Evolutionary conservation across 2,888 invertebrate species (phyloP), one percentile per base, ranked within the genome.

Genomic region (Chromoteleia sp.): DNA sequence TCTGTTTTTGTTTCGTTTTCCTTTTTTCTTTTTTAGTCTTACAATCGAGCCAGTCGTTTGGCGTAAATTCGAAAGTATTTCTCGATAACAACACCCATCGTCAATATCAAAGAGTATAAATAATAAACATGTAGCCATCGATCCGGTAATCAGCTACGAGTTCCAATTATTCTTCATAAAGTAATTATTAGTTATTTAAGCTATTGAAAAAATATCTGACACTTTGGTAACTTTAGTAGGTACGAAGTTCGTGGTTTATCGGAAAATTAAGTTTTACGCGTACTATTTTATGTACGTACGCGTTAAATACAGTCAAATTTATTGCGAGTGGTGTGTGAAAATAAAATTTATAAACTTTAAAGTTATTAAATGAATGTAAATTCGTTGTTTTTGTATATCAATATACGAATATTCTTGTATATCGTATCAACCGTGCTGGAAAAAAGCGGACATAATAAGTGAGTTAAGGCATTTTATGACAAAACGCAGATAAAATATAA

Each of bases 41-140:
- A 30, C 33, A 48, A 12, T 14, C 50, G 17, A 30, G 41, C 61
- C 68, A 68, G 61, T 56, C 65, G 52, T 71, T 50, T 39, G 12
- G 25, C 45, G 52, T 59, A 50, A 12, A 61, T 75, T 43, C 33
- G 61, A 76, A 73, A 71, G 81, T 67, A 71, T 81, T 71, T 76
- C 75, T 67, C 41, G 67, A 80, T 80, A 80, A 73, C 59, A 63
- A 45, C 61, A 50, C 65, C 33, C 54, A 58, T 41, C 61, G 79
- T 68, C 68, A 29, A 74, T 21, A 45, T 58, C 25, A 17, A 19
- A n/a, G 15, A 15, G 10, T 36, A 29, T 41, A 63, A 56, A 25
- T 65, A 36, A 58, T 39, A 65, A 48, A 43, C 10, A 17, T 30
- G 0, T 4, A 25, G 2, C 29, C 6, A 17, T 59, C n/a, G 14